Evolutionary conservation across 2,797 vertebrate genomes (phyloP), one percentile per base, ranked within the genome.

Genomic region (Spatula clypeata): DNA sequence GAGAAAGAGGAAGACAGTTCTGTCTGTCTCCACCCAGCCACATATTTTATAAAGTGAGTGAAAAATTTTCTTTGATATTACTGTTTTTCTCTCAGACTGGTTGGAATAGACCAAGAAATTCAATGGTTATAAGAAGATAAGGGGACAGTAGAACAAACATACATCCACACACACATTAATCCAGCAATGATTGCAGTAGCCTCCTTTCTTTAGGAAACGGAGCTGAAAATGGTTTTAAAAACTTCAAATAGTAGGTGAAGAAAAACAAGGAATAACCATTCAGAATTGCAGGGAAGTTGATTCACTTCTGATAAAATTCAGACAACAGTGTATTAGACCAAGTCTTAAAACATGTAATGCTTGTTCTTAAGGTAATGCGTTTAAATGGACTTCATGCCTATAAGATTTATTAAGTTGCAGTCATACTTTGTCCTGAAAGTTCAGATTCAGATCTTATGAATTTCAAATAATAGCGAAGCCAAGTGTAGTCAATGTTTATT

Each of bases 391-490:
- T 32, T 69, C 36, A 70, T 32, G 73, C 24, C 69, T 90, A 86
- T 75, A 90, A 79, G 70, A 23, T 51, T 72, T 66, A 45, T 45
- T 84, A 94, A 94, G 83, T 55, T 70, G 66, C 77, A 72, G 34
- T 70, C 71, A 80, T 34, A 58, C 26, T 93, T 82, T 34, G 34
- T 31, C 54, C 57, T 40, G 27, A 51, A 89, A 93, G 42, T 60
- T 44, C 80, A 54, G 54, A 93, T 88, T 72, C 73, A 60, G 38
- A 54, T 64, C 40, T 64, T 67, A 90, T 10, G 38, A 90, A 94
- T 88, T 88, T 90, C 90, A 92, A 95, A 84, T 66, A 93, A 85
- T 70, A 93, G 29, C 57, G 81, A 73, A 95, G 71, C 70, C 71
- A 88, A 84, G 88, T 31, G 13, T 79, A 93, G 62, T 26, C 64